Base-by-base conservation (phyloP, 2,888 invertebrate genomes). In the Drosophila tripunctata region DNA sequence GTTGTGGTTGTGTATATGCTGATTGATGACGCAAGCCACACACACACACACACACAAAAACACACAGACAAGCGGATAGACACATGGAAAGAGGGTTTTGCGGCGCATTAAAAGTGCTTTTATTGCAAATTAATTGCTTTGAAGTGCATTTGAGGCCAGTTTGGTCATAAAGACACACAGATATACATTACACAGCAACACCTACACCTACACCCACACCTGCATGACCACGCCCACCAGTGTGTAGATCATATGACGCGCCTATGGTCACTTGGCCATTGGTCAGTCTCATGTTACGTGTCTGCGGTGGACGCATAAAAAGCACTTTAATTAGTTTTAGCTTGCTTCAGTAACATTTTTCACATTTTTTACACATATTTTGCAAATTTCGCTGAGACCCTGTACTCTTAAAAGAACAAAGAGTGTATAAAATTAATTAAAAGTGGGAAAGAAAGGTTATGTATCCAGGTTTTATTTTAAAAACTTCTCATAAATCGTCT, bases 71-170 rank as follows among this genome's bases (percentile, higher is more conserved):
- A 27, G 47, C 40, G 44, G 33, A 8, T 15, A 52, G 33, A 30
- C 30, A 35, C 12, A 60, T 19, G 31, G n/a, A 38, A 27, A 33
- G 19, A 33, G 6, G 21, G 14, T 10, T n/a, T 10, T 27, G 31
- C 36, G 43, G 56, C 36, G 24, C 66, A 75, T 68, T 81, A 66
- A 79, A 67, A 70, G 58, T 64, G 79, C 70, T 79, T 85, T 85
- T 82, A 79, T 79, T 84, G 87, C 75, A 76, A 85, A 87, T 85
- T 87, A 87, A 84, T 84, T 87, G 85, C 87, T 74, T 67, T 79
- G 64, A 84, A 85, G 75, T 81, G 74, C 82, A 78, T 56, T 72
- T 51, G 47, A 67, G 71, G 62, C 51, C 75, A 57, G 43, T 57
- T 52, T 5, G 44, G 27, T 19, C 52, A 75, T 61, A 60, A 62